phyloP scores from a whole-genome alignment of 2,113 vertebrate genomes.

The Amia ocellicauda region DNA sequence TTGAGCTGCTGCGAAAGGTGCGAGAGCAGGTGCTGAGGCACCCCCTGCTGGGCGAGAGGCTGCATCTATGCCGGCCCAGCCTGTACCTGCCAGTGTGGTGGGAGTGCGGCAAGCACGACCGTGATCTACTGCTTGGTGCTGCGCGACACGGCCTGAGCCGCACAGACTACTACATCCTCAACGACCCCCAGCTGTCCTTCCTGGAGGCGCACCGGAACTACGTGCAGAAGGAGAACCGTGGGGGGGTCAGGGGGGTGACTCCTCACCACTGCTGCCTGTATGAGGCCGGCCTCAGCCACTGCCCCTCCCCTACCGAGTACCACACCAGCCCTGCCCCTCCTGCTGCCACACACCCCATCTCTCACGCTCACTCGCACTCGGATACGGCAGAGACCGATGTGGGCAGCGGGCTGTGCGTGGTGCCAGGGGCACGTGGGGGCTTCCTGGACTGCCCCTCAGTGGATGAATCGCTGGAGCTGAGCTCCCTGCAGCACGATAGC shows the following conservation, averaged over 20 bases:
- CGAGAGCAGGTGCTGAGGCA: conserved; percentile 90
- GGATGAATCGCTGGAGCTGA: conserved; percentile 65
- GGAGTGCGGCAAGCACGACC: conserved; percentile 94
- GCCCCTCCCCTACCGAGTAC: conserved; percentile 66
- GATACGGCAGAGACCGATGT: conserved; percentile 51
- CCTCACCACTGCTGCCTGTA: conserved; percentile 84
- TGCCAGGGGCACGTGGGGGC: conserved; percentile 47
- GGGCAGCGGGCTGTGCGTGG: conserved; percentile 50
- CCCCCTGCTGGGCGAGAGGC: conserved; percentile 78
- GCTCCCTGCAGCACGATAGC: conserved; percentile 49
- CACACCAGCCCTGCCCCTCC: conserved; percentile 41
- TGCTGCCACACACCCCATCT: conserved; percentile 23
- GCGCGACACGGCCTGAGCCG: conserved; percentile 91
- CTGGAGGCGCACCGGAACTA: conserved; percentile 93
- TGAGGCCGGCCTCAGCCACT: conserved; percentile 75
- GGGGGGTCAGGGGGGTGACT: conserved; percentile 36
- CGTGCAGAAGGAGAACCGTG: conserved; percentile 75
- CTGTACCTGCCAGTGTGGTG: conserved; percentile 96
- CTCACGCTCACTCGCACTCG: conserved; percentile 41
- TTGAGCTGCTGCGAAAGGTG: conserved; percentile 90
- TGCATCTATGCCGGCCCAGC: conserved; percentile 89
- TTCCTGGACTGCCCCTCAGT: conserved; percentile 63
- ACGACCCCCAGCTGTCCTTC: conserved; percentile 91
- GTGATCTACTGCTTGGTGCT: conserved; percentile 85
- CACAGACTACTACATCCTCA: conserved; percentile 96